Base-by-base conservation (phyloP, 1,140 invertebrate genomes). In the Melitaea cinxia region DNA sequence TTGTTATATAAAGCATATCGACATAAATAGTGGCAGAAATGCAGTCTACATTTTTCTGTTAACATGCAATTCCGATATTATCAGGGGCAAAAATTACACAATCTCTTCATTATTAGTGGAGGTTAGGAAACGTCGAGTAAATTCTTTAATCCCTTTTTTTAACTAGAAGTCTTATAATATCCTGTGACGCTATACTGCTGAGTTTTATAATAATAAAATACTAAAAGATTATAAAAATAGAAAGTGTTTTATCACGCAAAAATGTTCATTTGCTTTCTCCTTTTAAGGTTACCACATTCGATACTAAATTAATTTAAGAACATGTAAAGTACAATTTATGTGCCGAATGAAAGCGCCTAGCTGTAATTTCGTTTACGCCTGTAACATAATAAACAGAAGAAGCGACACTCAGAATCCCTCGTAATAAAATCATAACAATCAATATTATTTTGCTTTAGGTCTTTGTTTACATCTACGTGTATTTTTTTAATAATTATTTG, bases 381-480 rank as follows among this genome's bases (percentile, higher is more conserved):
- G 37, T 75, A 72, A 75, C 59, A 42, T 61, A 72, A 72, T 75
- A 68, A 70, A 72, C 61, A 66, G 69, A 59, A 58, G 58, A 60
- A 58, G 62, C 49, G 63, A 42, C 45, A 55, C 33, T 37, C 23
- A 55, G 19, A 56, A 33, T 19, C 49, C 56, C 54, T 49, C 33
- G 62, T 68, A 62, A 64, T 63, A 64, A 65, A 74, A 71, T 68
- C 68, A 72, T 65, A 77, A 77, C 72, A 74, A 68, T 74, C 65
- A 74, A n/a, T 74, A 70, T 74, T 74, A 57, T 3, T 24, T 17
- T 1, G 19, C 19, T 21, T 17, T 23, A 21, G 42, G 17, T 23
- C 23, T 47, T 23, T 47, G 39, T 19, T 45, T 47, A n/a, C 1
- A 45, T 19, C 19, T 45, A 45, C 7, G 15, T 9, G 15, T 7